Base-by-base conservation (phyloP, 2,888 invertebrate species). In the Polyommatus icarus region DNA sequence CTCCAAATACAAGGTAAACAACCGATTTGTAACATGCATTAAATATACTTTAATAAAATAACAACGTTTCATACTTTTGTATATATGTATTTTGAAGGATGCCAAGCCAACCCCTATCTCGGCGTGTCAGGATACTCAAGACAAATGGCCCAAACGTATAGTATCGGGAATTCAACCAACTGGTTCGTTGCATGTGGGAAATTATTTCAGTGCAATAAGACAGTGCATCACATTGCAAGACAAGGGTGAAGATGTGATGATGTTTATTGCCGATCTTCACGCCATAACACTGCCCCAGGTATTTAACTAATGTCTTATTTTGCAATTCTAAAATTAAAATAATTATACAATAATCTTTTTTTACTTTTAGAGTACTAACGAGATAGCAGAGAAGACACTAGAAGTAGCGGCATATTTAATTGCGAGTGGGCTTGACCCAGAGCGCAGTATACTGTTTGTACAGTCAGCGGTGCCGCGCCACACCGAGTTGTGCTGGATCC, bases 141-240 rank as follows among this genome's bases (percentile, higher is more conserved):
- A 81, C 32, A 79, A 82, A 59, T 96, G 95, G 94, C 94, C 95
- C 6, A 94, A 92, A 78, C 95, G 95, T 83, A 95, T 99, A 84
- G 97, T 99, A 85, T 98, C 99, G 0, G 99, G 99, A 18, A 97
- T 99, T 86, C 99, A 99, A 92, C 99, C 99, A 0, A 99, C 99
- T 0, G 99, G 99, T 24, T 93, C 96, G 4, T 95, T 99, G 80
- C 99, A 99, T 91, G 93, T 99, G 76, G 99, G 99, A 15, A 99
- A 99, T 94, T 99, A 99, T 93, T 96, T 99, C 83, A 99, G 99
- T 15, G 99, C 98, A 1, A 95, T 99, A 80, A 95, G 96, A 79
- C 97, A 97, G 87, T 99, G 99, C 97, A 95, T 97, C 29, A 94
- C 96, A 24, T 89, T 98, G 71, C 99, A 99, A 90, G 92, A 98